These are phyloP conservation scores for Nemurella pictetii DNA, from an alignment of 2,888 invertebrate genomes.

Conservation along the genomic window DNA sequence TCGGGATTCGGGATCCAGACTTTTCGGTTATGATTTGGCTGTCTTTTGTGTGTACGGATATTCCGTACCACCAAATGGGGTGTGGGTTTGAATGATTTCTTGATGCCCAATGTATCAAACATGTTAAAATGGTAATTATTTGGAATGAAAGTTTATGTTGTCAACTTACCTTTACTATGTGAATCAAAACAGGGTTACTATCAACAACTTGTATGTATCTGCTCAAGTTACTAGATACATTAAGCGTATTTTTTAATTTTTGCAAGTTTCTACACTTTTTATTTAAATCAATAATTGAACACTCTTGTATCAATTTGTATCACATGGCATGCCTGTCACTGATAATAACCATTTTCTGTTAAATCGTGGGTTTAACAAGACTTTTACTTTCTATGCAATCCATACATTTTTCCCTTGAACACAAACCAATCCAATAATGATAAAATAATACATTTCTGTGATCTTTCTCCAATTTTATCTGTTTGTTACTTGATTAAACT, in stretches of 20 bases:
- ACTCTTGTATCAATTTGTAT: not conserved
- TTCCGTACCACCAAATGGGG: not conserved
- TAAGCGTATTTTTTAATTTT: not conserved
- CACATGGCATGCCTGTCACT: too few relatives aligned
- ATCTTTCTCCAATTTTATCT: not conserved
- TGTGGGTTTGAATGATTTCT: not conserved
- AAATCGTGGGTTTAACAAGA: not conserved
- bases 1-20: not conserved
- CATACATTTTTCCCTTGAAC: not conserved
- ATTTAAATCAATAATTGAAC: not conserved
- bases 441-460: not conserved
- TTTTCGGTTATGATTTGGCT: not conserved
- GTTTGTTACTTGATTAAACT: not conserved
- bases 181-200: not conserved
- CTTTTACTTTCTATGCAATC: not conserved
- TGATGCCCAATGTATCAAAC: not conserved
- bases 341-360: too few relatives aligned
- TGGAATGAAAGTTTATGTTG: not conserved
- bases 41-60: not conserved
- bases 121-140: not conserved
- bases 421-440: not conserved
- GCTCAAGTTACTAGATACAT: not conserved
- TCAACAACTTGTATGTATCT: not conserved
- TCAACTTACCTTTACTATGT: not conserved
- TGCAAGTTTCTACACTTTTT: not conserved